Conservation (phyloP, 2,888 invertebrate species). For the Didymodactylos carnosus region DNA sequence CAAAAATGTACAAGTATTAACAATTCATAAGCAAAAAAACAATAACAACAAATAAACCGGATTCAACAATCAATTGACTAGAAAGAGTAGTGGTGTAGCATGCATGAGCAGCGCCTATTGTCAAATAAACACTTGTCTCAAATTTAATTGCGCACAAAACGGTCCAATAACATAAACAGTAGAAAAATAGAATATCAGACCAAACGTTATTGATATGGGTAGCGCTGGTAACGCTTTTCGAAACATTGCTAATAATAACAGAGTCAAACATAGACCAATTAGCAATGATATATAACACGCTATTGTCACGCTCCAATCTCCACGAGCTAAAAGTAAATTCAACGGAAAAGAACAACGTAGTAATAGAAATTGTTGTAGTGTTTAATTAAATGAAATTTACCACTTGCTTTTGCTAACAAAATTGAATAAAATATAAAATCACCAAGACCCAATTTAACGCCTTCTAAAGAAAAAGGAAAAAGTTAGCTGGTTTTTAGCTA, state of each 20-base stretch:
- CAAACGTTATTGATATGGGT: slow-evolving; percentile 94
- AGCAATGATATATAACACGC: slow-evolving; percentile 97
- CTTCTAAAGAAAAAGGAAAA: slow-evolving; percentile 39
- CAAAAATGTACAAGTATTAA: too few relatives aligned
- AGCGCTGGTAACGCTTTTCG: slow-evolving; percentile 90
- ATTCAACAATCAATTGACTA: too few relatives aligned
- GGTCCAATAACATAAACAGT: slow-evolving; percentile 4
- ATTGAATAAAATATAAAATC: slow-evolving; percentile 99
- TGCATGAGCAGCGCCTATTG: too few relatives aligned
- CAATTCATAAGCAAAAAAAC: too few relatives aligned
- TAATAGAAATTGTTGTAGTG: too few relatives aligned
- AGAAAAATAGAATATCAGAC: slow-evolving; percentile 31
- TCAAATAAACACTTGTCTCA: slow-evolving; percentile 1
- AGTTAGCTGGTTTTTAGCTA: not conserved
- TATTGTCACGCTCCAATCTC: slow-evolving; percentile 97
- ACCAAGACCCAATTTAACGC: slow-evolving; percentile 86
- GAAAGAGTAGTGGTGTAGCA: too few relatives aligned
- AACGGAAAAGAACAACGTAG: too few relatives aligned
- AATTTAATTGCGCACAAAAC: slow-evolving; percentile 1
- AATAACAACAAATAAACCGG: too few relatives aligned
- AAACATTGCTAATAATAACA: slow-evolving; percentile 78
- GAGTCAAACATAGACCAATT: slow-evolving; percentile 79
- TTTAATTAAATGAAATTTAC: too few relatives aligned
- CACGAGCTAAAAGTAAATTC: too few relatives aligned
- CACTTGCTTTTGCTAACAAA: slow-evolving; percentile 90